Evolutionary conservation across 1,140 invertebrate species (phyloP).

Genomic region (Cepaea nemoralis): DNA sequence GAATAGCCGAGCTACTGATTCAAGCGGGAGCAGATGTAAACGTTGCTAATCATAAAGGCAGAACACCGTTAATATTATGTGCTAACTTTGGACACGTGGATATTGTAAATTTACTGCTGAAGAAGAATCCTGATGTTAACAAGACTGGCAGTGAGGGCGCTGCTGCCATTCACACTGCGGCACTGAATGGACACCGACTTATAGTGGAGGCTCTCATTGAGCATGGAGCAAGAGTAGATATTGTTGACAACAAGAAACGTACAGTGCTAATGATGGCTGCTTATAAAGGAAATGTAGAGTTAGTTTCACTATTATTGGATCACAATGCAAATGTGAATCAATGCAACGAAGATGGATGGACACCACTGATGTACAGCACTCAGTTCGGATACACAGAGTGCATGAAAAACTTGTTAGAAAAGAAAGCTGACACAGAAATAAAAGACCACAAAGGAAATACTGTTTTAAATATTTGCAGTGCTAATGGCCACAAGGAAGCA

Average conservation of each 20-base stretch:
- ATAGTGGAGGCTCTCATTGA: slow-evolving; percentile 27
- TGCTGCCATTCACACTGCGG: slow-evolving; percentile 18
- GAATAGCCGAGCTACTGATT: slow-evolving; percentile 34
- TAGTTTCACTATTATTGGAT: background rate
- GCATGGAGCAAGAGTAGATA: background rate
- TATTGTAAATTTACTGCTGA: slow-evolving; percentile 17
- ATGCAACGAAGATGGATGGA: background rate
- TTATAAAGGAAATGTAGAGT: slow-evolving; percentile 25
- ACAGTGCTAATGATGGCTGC: slow-evolving; percentile 26
- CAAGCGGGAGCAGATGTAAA: slow-evolving; percentile 35
- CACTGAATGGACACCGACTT: slow-evolving; percentile 24
- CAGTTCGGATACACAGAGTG: slow-evolving; percentile 18
- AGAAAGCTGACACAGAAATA: slow-evolving; percentile 5
- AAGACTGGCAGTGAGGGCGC: background rate
- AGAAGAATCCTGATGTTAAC: slow-evolving; percentile 11
- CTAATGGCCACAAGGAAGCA: slow-evolving; percentile 26
- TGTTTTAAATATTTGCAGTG: slow-evolving; percentile 8
- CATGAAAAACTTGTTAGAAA: slow-evolving; percentile 13
- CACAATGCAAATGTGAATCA: slow-evolving; percentile 24
- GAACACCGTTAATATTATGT: slow-evolving; percentile 19
- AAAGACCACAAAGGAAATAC: slow-evolving; percentile 24
- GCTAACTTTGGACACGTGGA: background rate
- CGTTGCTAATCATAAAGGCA: slow-evolving; percentile 25
- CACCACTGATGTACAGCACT: slow-evolving; percentile 5
- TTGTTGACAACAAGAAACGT: slow-evolving; percentile 7